phyloP scores from a whole-genome alignment of 37 sponge, comb jelly and placozoan genomes.

The Aphrocallistes beatrix region DNA sequence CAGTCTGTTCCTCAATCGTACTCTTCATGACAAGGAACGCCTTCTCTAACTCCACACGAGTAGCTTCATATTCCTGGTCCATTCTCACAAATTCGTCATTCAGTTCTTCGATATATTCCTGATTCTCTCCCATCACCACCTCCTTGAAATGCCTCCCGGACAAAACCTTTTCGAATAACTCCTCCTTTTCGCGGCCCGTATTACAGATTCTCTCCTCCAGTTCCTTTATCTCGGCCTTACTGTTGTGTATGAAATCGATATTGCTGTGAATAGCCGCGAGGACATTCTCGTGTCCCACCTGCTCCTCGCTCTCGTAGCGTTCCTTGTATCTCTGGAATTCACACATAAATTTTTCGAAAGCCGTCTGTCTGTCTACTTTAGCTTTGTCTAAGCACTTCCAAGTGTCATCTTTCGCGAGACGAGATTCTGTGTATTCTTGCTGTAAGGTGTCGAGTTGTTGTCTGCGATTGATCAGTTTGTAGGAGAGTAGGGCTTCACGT shows the following conservation, averaged over 20 bases:
- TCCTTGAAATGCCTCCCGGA: background rate
- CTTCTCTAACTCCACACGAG: background rate
- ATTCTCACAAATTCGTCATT: background rate
- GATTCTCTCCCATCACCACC: background rate
- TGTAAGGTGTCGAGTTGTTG: background rate
- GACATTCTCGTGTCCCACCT: background rate
- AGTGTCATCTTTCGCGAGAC: background rate
- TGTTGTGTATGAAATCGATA: background rate
- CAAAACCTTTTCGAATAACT: background rate
- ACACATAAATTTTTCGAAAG: background rate
- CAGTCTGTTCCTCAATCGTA: background rate
- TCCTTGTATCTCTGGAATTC: constrained; percentile 8
- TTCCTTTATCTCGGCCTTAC: background rate
- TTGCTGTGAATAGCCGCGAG: background rate
- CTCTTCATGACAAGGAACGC: background rate
- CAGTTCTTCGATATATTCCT: background rate
- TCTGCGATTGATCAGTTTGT: background rate
- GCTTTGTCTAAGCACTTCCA: background rate
- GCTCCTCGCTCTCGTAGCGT: background rate
- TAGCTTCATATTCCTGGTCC: background rate
- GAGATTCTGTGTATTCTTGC: background rate
- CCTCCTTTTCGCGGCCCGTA: background rate
- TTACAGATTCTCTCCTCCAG: background rate
- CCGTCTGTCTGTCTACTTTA: background rate
- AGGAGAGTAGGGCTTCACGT: background rate